Conservation (phyloP, 1,140 invertebrate genomes). For the Berghia stephanieae region DNA sequence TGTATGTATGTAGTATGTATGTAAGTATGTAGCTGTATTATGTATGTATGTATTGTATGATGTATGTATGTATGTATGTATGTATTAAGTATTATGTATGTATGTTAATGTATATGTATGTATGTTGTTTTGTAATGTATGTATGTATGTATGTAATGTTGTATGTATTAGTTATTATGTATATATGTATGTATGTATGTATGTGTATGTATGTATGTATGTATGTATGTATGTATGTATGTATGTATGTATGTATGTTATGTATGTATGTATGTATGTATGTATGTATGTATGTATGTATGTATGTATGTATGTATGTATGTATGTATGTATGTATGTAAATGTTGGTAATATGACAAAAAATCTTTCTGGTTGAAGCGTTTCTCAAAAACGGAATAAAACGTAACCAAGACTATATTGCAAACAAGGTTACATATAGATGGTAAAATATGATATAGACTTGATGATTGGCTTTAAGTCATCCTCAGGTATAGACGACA, state of each 20-base stretch:
- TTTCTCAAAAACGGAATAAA: no score
- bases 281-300: slow-evolving; percentile 2
- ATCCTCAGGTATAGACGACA: neutral
- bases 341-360: neutral
- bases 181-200: neutral
- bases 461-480: neutral
- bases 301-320: neutral
- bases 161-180: neutral
- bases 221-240: neutral
- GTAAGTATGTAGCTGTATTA: no score
- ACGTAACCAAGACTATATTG: no score
- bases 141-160: neutral
- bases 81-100: neutral
- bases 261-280: neutral
- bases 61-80: neutral
- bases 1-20: no score
- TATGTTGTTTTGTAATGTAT: no score
- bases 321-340: neutral
- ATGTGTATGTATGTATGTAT: neutral
- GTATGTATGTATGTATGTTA: neutral
- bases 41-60: no score
- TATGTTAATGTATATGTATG: neutral
- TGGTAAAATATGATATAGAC: no score
- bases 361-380: neutral
- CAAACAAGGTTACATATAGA: no score